Percentiles rank a stretch among this genome's conserved stretches.
phyloP scores from a whole-genome alignment of 2,888 invertebrate genomes.

The Dryococelus australis region DNA sequence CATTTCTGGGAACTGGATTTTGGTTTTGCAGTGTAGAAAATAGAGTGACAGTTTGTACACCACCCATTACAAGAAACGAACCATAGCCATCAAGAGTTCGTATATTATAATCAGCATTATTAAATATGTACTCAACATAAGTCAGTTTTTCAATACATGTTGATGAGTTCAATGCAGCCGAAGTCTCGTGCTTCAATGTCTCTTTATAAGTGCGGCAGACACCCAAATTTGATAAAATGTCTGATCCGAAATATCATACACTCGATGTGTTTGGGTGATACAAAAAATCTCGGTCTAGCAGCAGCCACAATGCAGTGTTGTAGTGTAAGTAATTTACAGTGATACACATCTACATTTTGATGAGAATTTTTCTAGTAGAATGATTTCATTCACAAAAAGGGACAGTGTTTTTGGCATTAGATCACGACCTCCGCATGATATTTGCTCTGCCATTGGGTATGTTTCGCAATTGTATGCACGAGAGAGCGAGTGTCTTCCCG shows the following conservation, averaged over 20 bases:
- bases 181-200: not conserved
- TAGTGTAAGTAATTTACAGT: not conserved
- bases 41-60: conserved; percentile 16
- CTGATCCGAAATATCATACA: not conserved
- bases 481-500: no score
- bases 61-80: not conserved
- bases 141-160: no score
- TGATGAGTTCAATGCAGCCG: no score
- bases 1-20: not conserved
- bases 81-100: not conserved
- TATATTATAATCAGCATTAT: not conserved
- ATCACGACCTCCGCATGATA: conserved; percentile 1
- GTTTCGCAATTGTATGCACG: no score
- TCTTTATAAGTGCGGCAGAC: not conserved
- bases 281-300: not conserved
- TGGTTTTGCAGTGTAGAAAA: not conserved
- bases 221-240: not conserved
- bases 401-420: not conserved
- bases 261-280: not conserved
- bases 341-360: not conserved
- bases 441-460: not conserved
- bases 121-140: not conserved
- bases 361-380: not conserved
- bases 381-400: not conserved
- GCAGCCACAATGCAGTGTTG: not conserved